Evolutionary conservation across 64 coral and sea anemone genomes (phyloP), one percentile per base, ranked within the genome.

Genomic region (Exaiptasia diaphana): DNA sequence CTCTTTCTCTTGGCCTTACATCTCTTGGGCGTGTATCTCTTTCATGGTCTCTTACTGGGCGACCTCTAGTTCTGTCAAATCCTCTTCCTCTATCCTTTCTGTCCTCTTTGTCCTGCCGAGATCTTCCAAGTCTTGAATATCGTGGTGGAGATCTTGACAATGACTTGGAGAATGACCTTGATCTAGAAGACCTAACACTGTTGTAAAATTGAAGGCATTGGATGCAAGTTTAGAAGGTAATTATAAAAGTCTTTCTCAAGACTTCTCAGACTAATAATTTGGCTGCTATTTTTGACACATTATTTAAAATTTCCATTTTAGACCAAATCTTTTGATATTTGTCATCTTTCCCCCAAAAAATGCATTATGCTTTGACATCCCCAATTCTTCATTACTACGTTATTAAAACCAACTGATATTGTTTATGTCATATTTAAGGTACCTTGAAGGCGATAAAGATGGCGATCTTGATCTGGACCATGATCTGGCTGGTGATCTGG

Each of bases 101-200:
- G 21, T 55, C 49, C 50, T 38, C 33, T 44, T 36, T 44, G 54
- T 62, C 53, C 43, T 62, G 34, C 14, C 58, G 35, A 65, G 53
- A 76, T 53, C 53, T 90, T 15, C 64, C 17, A 50, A 83, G 77
- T n/a, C 79, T 32, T 2, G 90, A 45, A 33, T 86, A 87, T 8
- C 88, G 77, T 70, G 71, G 46, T 24, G 93, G 93, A 48, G 88
- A 82, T 27, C 93, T 68, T n/a, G 93, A 97, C 23, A 90, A 64
- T 36, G 93, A 97, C 9, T 71, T 97, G 6, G 93, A 97, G 39
- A 90, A 91, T 26, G 93, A 97, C 53, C 93, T 91, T 83, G 93
- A 97, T 35, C 93, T 75, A 23, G 88, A 77, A 34, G 92, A 96
- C 41, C 84, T 87, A 37, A 58, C 59, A 75, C 41, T 52, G 71